A percentile compares a stretch with the other conserved stretches of the same genome.
Evolutionary conservation across 2,888 invertebrate genomes (phyloP).

Genomic region (Acleris cristana): DNA sequence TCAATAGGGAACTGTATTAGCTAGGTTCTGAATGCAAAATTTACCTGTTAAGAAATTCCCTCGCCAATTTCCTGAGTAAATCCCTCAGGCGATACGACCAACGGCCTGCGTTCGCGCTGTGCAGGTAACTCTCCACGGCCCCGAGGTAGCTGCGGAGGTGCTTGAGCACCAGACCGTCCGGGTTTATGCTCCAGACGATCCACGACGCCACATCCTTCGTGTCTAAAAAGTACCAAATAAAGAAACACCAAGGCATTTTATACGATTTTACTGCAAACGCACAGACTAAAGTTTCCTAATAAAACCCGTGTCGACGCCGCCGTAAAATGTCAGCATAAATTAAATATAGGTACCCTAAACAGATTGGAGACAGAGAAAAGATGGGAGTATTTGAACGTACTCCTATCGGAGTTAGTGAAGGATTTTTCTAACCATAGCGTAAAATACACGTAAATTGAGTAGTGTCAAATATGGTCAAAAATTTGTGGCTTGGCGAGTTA

Average conservation of each 20-base stretch:
- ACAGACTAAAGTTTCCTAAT: no score
- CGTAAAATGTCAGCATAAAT: no score
- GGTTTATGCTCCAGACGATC: conserved; percentile 86
- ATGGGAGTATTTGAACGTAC: no score
- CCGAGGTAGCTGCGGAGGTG: conserved; percentile 92
- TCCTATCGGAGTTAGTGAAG: no score
- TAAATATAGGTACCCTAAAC: no score
- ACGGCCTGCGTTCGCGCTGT: conserved; percentile 93
- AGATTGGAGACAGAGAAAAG: no score
- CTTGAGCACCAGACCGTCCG: conserved; percentile 86
- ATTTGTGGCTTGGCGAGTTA: neutral
- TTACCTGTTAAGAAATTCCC: conserved; percentile 85
- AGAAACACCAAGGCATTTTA: no score
- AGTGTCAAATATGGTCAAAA: neutral
- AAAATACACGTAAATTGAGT: neutral
- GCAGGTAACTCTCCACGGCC: conserved; percentile 93
- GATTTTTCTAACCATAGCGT: no score
- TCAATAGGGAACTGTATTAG: neutral
- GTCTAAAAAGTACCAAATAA: conserved; percentile 48
- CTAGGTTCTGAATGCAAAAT: no score
- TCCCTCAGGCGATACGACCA: conserved; percentile 89
- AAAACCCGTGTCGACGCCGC: no score
- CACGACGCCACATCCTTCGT: conserved; percentile 81
- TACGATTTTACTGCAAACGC: no score
- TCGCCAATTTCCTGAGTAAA: conserved; percentile 87